Percentiles rank a stretch among this genome's conserved stretches.
Evolutionary conservation across 2,888 invertebrate species (phyloP).

Genomic region (Meghimatium bilineatum): DNA sequence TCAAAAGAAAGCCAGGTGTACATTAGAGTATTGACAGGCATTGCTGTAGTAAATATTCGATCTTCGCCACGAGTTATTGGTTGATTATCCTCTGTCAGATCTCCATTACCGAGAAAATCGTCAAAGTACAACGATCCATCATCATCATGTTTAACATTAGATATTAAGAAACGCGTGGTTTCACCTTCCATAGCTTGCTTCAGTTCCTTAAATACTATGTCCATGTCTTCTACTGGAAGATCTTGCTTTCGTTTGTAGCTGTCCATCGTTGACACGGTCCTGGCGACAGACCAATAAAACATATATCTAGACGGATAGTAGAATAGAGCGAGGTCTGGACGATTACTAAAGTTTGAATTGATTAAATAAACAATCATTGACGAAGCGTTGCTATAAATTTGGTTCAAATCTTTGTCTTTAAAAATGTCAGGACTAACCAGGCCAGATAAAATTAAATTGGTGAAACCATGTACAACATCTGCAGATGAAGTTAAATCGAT

Average conservation of each 20-base stretch:
- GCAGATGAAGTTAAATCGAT: slow-evolving; percentile 67
- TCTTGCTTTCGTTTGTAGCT: neutral
- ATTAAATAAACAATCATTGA: neutral
- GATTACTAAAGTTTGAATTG: neutral
- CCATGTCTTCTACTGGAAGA: neutral
- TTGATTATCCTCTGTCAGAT: neutral
- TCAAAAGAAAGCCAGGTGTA: slow-evolving; percentile 66
- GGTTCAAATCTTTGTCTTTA: slow-evolving; percentile 52
- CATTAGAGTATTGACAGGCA: slow-evolving; percentile 66
- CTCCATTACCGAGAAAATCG: slow-evolving; percentile 14
- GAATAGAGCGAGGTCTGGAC: neutral
- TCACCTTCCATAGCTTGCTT: neutral
- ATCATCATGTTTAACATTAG: neutral
- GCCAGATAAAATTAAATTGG: slow-evolving; percentile 61
- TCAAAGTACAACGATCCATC: neutral
- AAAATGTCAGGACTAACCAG: slow-evolving; percentile 57
- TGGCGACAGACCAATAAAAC: neutral
- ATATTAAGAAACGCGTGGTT: neutral
- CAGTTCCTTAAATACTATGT: neutral
- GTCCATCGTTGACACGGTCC: neutral
- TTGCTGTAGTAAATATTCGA: slow-evolving; percentile 66
- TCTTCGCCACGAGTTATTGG: slow-evolving; percentile 59
- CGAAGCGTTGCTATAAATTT: neutral
- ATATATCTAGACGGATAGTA: neutral
- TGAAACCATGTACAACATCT: slow-evolving; percentile 65